phyloP scores from a whole-genome alignment of 2,113 vertebrate genomes.

The Uropsilus gracilis region DNA sequence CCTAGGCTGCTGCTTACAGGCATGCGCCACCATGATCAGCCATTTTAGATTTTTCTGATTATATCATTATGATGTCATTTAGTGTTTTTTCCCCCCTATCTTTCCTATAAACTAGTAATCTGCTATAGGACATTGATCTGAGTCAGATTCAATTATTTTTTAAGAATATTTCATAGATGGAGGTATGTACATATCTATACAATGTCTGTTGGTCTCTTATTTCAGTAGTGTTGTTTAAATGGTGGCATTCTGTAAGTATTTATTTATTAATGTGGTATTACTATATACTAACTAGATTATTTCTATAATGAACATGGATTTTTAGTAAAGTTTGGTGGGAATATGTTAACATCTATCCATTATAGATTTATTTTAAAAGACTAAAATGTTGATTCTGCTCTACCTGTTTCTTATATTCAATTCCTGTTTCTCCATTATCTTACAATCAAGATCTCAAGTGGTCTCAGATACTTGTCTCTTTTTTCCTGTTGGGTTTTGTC shows the following conservation, averaged over 20 bases:
- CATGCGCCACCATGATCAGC: too few species aligned
- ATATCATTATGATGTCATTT: neutral
- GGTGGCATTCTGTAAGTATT: neutral
- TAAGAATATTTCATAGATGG: slow-evolving; percentile 7
- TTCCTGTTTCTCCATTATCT: neutral
- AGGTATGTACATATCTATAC: neutral
- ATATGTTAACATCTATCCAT: neutral
- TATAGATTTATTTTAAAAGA: neutral
- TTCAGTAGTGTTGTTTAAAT: too few species aligned
- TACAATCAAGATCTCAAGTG: neutral
- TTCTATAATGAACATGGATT: neutral
- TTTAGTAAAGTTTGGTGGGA: neutral
- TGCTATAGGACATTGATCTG: neutral
- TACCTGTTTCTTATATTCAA: neutral
- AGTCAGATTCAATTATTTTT: neutral
- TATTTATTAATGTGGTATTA: neutral
- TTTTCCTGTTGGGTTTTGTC: neutral
- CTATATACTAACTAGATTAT: neutral
- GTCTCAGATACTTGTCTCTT: neutral
- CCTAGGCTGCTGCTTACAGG: too few species aligned
- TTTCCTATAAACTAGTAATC: slow-evolving; percentile 6
- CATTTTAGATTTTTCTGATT: neutral
- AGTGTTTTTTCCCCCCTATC: neutral
- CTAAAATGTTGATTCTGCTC: neutral
- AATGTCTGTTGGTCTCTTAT: neutral